Evolutionary conservation across 2,888 invertebrate species (phyloP), one percentile per base, ranked within the genome.

Genomic region (Mythimna impura): DNA sequence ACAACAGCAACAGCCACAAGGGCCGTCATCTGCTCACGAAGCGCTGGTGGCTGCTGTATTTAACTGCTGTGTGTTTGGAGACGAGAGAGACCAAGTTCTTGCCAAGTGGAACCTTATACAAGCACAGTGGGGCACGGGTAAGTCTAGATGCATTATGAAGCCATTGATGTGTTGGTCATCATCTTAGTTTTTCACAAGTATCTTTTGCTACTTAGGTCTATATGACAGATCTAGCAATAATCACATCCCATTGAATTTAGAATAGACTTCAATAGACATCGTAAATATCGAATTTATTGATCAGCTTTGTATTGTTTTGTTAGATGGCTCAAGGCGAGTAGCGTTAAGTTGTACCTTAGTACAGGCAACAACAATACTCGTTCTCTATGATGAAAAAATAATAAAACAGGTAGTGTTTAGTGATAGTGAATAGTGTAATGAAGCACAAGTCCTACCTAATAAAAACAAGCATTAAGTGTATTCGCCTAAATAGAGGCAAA

Each of bases 51-150:
- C 97, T 76, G 97, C 98, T 0, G 97, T 98, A 2, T 97, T 98
- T 84, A 98, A 98, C 89, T 98, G 98, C 78, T 97, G 97, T 66
- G 97, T 99, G 65, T 99, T 98, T 91, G 99, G 99, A 22, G 99
- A 99, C 92, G 99, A 99, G 91, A 96, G 99, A 52, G 99, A 99
- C 91, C 98, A 98, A 75, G 98, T 99, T 43, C 96, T 99, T 47
- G 99, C 99, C 4, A 98, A 98, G 90, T 99, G 99, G 98, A 99
- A 99, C 93, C 98, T 99, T 88, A 96, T 99, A 65, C 99, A 99
- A 93, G 98, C 98, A 0, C 97, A 98, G 79, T 98, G 98, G 98
- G 99, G 98, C 25, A 97, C 97, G 20, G 99, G 99, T 90, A 96
- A 97, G 89, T 66, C 5, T 4, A 47, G 17, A 34, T 40, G 40